These are phyloP conservation scores for Malaclemys terrapin DNA, from an alignment of 2,113 vertebrate genomes.

Conservation along the genomic window DNA sequence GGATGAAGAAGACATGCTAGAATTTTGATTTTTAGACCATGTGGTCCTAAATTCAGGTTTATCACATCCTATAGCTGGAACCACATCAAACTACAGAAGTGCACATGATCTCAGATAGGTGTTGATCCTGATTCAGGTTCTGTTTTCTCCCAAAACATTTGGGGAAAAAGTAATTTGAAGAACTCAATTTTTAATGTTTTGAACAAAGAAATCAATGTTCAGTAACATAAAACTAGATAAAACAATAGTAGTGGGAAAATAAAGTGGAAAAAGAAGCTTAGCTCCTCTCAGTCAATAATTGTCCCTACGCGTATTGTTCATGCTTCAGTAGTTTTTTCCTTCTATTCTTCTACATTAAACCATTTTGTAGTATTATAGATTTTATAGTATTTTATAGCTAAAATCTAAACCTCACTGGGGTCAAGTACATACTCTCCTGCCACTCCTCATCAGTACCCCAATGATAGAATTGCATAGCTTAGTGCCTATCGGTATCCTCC, in stretches of 20 bases:
- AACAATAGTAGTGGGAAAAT: constrained; percentile 44
- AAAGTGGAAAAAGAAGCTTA: constrained; percentile 62
- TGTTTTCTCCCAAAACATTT: not conserved
- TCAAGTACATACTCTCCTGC: constrained; percentile 50
- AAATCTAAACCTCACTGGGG: constrained; percentile 48
- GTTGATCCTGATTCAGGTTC: not conserved
- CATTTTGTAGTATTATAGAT: constrained; percentile 58
- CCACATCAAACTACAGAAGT: not conserved
- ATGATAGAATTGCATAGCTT: not conserved
- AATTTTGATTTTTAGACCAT: not conserved
- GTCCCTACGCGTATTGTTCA: constrained; percentile 62
- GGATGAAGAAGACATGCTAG: not conserved
- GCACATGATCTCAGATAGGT: not conserved
- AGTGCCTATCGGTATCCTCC: not conserved
- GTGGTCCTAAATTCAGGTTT: not conserved
- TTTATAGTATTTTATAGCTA: constrained; percentile 56
- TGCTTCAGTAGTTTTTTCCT: constrained; percentile 58
- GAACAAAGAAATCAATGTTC: constrained; percentile 27
- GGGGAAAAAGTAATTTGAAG: not conserved
- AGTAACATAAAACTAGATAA: constrained; percentile 39
- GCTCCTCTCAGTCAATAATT: constrained; percentile 67
- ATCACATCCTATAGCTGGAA: not conserved
- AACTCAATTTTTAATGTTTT: not conserved
- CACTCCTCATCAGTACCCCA: constrained; percentile 11
- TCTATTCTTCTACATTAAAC: constrained; percentile 65